Base-by-base conservation (phyloP, 2,888 invertebrate species). In the Kryphioiulus occultus region DNA sequence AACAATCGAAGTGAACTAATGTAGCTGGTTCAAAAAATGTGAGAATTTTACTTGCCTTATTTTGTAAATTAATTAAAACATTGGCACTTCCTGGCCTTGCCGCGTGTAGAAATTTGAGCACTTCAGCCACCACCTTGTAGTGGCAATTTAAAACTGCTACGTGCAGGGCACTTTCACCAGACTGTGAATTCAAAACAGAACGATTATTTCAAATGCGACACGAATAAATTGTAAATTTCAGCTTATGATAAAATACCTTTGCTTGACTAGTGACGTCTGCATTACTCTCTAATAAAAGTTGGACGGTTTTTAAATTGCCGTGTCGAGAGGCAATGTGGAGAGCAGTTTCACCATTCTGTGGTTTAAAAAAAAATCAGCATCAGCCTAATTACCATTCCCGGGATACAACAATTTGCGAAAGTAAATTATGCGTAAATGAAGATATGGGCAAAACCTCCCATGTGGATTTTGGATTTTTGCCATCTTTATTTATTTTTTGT, bases 151-250 rank as follows among this genome's bases (percentile, higher is more conserved):
- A 94, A 91, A 98, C 97, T 3, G 99, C 98, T 92, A 99, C 94
- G 91, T 99, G 99, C 22, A 99, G 93, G 0, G 99, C 96, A 0
- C 98, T 99, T 93, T 99, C 99, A 1, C 99, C 98, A 91, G 94
- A 94, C 98, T 98, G 91, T 10, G 22, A 26, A 22, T 30, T 5
- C 59, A 86, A 86, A 86, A 5, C 4, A 5, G 35, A 32, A 22
- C 9, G 30, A 85, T 32, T 85, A 85, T 32, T 32, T 32, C 22
- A 22, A 26, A 9, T 85, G n/a, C 17, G 10, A 35, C 26, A 12
- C 7, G 35, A 85, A 85, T 9, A 32, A 30, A 44, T 10, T 44
- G 22, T 9, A 88, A 3, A 17, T 82, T 68, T 68, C 19, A 44
- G 53, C 7, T 53, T 30, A 3, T 26, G 1, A 35, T 42, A 44